A percentile compares a stretch with the other conserved stretches of the same genome.
These are phyloP conservation scores for Gymnothorax reevesii DNA, from an alignment of 2,797 vertebrate species.

Conservation along the genomic window DNA sequence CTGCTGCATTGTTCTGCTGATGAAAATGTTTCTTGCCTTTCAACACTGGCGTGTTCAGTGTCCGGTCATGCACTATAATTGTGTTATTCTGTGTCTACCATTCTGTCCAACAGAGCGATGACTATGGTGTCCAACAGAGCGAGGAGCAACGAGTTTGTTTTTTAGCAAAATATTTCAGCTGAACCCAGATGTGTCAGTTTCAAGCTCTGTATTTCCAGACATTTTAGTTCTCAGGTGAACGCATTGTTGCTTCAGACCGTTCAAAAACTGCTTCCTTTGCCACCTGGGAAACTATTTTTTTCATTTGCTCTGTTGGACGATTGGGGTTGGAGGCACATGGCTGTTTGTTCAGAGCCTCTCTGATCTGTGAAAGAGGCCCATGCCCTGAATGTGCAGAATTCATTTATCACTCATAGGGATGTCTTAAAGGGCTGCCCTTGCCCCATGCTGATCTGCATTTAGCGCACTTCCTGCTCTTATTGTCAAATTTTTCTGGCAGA, in stretches of 20 bases:
- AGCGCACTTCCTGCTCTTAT: background rate
- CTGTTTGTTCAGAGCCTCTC: background rate
- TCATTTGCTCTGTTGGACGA: background rate
- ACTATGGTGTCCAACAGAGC: background rate
- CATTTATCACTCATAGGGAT: background rate
- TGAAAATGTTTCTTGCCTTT: background rate
- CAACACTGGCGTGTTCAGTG: background rate
- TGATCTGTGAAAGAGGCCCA: background rate
- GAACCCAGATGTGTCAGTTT: background rate
- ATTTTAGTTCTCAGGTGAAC: background rate
- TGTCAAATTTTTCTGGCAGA: background rate
- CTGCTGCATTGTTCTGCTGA: background rate
- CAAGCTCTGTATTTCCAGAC: background rate
- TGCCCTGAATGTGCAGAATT: background rate
- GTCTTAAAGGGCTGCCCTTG: background rate
- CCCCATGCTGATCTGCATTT: background rate
- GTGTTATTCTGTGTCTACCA: background rate
- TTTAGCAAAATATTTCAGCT: background rate
- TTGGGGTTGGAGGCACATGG: background rate
- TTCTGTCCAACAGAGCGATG: background rate
- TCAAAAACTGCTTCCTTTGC: background rate
- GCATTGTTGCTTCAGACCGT: background rate
- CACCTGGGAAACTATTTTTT: background rate
- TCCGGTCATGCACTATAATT: background rate
- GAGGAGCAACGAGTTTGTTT: background rate